Evolutionary conservation across 1,140 invertebrate species (phyloP), one percentile per base, ranked within the genome.

Genomic region (Listronotus bonariensis): DNA sequence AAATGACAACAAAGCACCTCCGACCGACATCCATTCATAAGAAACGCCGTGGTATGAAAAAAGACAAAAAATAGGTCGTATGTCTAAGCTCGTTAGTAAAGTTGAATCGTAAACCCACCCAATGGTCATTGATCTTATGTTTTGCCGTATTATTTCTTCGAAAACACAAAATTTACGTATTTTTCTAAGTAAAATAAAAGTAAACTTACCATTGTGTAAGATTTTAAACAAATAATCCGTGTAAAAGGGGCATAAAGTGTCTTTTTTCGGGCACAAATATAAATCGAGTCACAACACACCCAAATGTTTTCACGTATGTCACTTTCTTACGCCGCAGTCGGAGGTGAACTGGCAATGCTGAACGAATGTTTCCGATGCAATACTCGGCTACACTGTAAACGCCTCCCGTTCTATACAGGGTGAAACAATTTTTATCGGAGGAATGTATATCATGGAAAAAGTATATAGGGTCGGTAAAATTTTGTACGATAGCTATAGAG

Each of bases 81-180:
- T 14, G 57, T 52, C 57, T 14, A 6, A 52, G 20, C 57, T 60
- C 10, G 32, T 18, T 26, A 18, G 12, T 12, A 45, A 42, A 18
- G 12, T 31, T 15, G 42, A 58, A 46, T 40, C 14, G 45, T 60
- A 49, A 60, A 60, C 57, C 57, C 57, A 60, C 57, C 57, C 57
- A 60, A 51, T 60, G 57, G 57, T 60, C 57, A 60, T 60, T 60
- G 57, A 60, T 60, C 57, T 60, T 52, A 45, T 60, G 57, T 60
- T 60, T 60, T 52, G 36, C 45, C 26, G 41, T 31, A 32, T 36
- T 31, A 46, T 14, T 45, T 5, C 20, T 5, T 42, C 3, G 17
- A 14, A 40, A 55, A 55, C 14, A n/a, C 41, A 26, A 57, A 32
- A 45, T 14, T 17, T 26, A 45, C 36, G 11, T 12, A 45, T n/a